These are phyloP conservation scores for Habrosyne pyritoides DNA, from an alignment of 2,888 invertebrate genomes.

Conservation along the genomic window DNA sequence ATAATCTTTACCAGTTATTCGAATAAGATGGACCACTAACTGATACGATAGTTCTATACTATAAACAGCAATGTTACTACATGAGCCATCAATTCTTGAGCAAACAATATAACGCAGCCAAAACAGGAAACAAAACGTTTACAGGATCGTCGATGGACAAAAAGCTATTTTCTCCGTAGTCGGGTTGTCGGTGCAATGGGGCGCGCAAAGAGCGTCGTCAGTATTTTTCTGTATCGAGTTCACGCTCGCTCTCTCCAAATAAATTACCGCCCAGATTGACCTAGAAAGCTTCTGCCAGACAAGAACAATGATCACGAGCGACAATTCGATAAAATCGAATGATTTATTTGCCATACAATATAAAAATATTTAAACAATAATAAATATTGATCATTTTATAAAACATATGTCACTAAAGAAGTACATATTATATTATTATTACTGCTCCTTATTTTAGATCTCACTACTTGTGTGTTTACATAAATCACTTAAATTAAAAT, in stretches of 20 bases:
- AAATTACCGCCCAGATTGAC: slow-evolving; percentile 73
- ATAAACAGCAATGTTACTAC: slow-evolving; percentile 23
- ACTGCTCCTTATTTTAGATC: not conserved
- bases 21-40: too few relatives aligned
- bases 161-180: slow-evolving; percentile 50
- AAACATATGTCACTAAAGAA: too few relatives aligned
- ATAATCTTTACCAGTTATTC: too few relatives aligned
- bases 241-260: slow-evolving; percentile 64
- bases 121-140: slow-evolving; percentile 44
- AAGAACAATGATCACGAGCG: slow-evolving; percentile 50
- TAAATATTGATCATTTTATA: too few relatives aligned
- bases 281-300: slow-evolving; percentile 58
- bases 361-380: too few relatives aligned
- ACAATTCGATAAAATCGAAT: slow-evolving; percentile 28
- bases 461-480: not conserved
- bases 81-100: too few relatives aligned
- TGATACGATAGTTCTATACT: not conserved
- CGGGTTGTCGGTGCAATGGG: slow-evolving; percentile 28
- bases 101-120: slow-evolving; percentile 41
- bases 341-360: slow-evolving; percentile 26
- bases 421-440: too few relatives aligned
- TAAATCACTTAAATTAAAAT: not conserved
- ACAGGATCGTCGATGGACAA: slow-evolving; percentile 45
- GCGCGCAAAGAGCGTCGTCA: slow-evolving; percentile 31
- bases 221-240: slow-evolving; percentile 56